These are phyloP conservation scores for Tragopan temminckii DNA, from an alignment of 2,797 vertebrate genomes.

Conservation along the genomic window DNA sequence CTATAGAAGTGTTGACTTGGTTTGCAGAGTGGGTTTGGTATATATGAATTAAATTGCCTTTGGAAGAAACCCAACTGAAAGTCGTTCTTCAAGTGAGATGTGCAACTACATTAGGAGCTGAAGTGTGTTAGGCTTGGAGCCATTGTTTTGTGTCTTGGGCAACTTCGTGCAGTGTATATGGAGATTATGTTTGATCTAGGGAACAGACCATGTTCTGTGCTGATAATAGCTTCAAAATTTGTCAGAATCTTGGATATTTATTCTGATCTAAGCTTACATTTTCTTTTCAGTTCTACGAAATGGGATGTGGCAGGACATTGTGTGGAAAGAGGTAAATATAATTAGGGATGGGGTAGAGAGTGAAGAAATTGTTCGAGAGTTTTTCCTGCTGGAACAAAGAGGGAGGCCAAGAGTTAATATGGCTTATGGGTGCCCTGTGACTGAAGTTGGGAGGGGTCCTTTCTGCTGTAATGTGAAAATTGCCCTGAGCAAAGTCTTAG, in stretches of 20 bases:
- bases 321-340: slow-evolving; percentile 96
- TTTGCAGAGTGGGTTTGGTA: neutral
- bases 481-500: neutral
- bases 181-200: neutral
- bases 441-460: neutral
- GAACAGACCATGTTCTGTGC: neutral
- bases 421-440: neutral
- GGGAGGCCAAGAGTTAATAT: neutral
- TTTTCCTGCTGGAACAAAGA: neutral
- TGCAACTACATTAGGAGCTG: neutral
- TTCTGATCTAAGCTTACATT: neutral
- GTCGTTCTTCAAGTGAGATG: neutral
- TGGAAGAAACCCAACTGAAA: neutral
- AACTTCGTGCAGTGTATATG: rapidly evolving
- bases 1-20: neutral
- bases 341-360: neutral
- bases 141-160: neutral
- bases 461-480: neutral
- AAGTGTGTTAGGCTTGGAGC: neutral
- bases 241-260: neutral
- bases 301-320: slow-evolving; percentile 94
- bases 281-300: slow-evolving; percentile 92
- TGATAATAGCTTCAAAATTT: neutral
- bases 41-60: neutral
- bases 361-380: neutral